Conservation (phyloP, 2,888 invertebrate genomes). For the Cataglyphis cursor region DNA sequence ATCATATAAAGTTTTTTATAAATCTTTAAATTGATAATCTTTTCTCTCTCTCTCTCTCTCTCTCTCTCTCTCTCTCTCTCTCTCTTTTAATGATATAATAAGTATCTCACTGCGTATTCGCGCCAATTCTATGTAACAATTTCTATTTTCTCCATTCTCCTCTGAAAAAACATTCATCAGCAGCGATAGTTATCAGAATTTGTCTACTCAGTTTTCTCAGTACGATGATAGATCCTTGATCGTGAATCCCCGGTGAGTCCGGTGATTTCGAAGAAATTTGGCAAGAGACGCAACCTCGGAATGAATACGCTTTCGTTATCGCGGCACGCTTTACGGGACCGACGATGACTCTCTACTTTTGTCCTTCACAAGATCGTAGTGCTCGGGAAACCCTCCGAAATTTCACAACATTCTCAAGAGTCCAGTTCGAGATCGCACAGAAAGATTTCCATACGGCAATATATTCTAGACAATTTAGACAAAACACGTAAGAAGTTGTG, state of each 20-base stretch:
- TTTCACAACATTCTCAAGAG: background rate
- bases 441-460: slow-evolving; percentile 18
- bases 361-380: background rate
- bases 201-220: background rate
- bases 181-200: background rate
- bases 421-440: background rate
- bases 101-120: background rate
- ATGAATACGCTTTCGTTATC: background rate
- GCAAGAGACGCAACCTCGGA: background rate
- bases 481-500: background rate
- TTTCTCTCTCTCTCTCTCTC: background rate
- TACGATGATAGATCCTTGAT: background rate
- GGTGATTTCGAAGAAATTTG: background rate
- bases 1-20: background rate
- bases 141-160: background rate
- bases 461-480: slow-evolving; percentile 14
- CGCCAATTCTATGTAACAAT: background rate
- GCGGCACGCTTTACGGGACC: background rate
- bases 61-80: background rate
- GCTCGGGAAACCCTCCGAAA: background rate
- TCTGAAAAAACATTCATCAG: background rate
- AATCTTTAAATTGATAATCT: background rate
- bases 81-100: background rate
- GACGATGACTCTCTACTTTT: slow-evolving; percentile 31
- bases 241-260: background rate